Evolutionary conservation across 2,797 vertebrate species (phyloP), one percentile per base, ranked within the genome.

Genomic region (Nothura maculosa): DNA sequence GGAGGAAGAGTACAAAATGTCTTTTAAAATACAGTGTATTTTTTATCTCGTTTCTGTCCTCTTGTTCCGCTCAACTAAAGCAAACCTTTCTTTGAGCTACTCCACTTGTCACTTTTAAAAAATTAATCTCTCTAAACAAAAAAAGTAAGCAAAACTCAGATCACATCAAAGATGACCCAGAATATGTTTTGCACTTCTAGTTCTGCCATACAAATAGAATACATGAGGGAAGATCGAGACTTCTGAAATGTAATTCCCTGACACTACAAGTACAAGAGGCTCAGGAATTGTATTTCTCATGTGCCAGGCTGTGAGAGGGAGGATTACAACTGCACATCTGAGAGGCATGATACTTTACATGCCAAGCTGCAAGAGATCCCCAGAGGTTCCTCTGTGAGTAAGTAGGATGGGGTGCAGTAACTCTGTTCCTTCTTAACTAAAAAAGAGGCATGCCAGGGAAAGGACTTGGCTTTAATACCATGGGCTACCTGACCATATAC

Each of bases 51-150:
- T 6, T 67, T 12, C 16, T 4, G 12, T 43, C 27, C 77, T 74
- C 0, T 0, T 62, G 47, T 61, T 67, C 8, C 4, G n/a, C 4
- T 83, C 28, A 27, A 10, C 42, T 1, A 77, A 32, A 76, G 24
- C 2, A 60, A 34, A 62, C 1, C 8, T 70, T 92, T 83, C 62
- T 24, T 77, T 64, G 52, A 48, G 22, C 6, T 54, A 45, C 4
- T 9, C 17, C 9, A 28, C 7, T 34, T 78, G 10, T n/a, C 22
- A 22, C 54, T 40, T 69, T 72, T 36, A 84, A 62, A 94, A 68
- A 47, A 55, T 15, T 18, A 30, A 17, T 63, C 19, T 77, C 20
- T 43, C 61, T 30, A 19, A 0, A 55, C 52, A 79, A 27, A 1
- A 60, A 81, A 36, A 64, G 1, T 28, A 86, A 88, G 40, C 0